phyloP scores from a whole-genome alignment of 2,888 invertebrate species.

The Ophion ventricosus region DNA sequence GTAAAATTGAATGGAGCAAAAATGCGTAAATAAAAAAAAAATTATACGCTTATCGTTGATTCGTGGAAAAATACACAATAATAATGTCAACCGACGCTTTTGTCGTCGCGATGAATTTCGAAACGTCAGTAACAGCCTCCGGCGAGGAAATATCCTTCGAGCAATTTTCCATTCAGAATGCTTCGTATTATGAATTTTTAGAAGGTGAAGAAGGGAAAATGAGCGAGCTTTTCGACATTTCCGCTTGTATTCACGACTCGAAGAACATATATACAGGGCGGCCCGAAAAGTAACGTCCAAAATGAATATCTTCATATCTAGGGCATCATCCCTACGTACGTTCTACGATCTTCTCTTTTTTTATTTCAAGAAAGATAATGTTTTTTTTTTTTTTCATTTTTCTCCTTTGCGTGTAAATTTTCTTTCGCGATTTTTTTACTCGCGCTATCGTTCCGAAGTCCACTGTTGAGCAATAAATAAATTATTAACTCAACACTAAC shows the following conservation, averaged over 20 bases:
- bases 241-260: not conserved
- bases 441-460: too few species aligned
- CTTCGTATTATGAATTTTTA: conserved; percentile 22
- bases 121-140: conserved; percentile 47
- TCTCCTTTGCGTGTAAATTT: too few species aligned
- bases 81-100: conserved; percentile 15
- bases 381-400: too few species aligned
- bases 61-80: conserved; percentile 24
- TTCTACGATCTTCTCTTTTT: too few species aligned
- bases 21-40: not conserved
- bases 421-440: too few species aligned
- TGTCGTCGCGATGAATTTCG: conserved; percentile 28
- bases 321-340: too few species aligned
- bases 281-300: too few species aligned
- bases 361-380: too few species aligned
- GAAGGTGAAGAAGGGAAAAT: not conserved
- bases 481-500: too few species aligned
- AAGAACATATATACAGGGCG: not conserved
- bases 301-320: too few species aligned
- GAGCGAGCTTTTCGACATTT: conserved; percentile 10
- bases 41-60: conserved; percentile 25
- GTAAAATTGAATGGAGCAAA: not conserved
- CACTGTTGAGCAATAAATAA: too few species aligned
- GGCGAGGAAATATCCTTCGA: conserved; percentile 23
- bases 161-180: conserved; percentile 27